Evolutionary conservation across 2,888 invertebrate species (phyloP), one percentile per base, ranked within the genome.

Genomic region (Eupithecia inturbata): DNA sequence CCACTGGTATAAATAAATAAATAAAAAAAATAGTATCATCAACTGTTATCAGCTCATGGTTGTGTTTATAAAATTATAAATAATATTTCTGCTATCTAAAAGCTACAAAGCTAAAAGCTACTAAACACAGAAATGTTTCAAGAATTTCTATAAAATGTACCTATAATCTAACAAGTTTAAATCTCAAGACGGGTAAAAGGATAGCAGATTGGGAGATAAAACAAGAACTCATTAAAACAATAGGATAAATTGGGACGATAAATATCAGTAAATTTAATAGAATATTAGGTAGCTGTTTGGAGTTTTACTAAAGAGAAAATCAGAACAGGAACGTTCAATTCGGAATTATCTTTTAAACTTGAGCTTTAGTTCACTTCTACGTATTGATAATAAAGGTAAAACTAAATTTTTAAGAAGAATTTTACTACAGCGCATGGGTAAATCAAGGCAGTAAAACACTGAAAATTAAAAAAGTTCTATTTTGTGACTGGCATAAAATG

Each of bases 401-500:
- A n/a, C 12, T 9, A 22, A 10, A 3, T 22, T 22, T 49, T 53
- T 22, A 22, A 22, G 49, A 53, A 10, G 10, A 53, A 22, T 64
- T 64, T 64, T 64, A 36, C 28, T 36, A 66, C 39, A 26, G 26
- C 16, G 22, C 28, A 66, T 36, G 22, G 10, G 26, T 39, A 66
- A 39, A 66, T 31, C 31, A 22, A 66, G 6, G 83, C 83, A 84
- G 69, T 86, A 87, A 87, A 88, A 84, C 81, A 81, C 78, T 72
- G 82, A 80, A 64, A 85, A 88, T 90, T 89, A 89, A 89, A 90
- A 91, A 91, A 91, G 82, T 91, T 91, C 36, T 85, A 83, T 85
- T 87, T 83, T 81, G 28, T 64, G 63, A 86, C 85, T 85, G 85
- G 86, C 87, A 87, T 91, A 89, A 89, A 89, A 88, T 87, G 84